Base-by-base conservation (phyloP, 2,888 invertebrate genomes). In the Chloroclystis v-ata region DNA sequence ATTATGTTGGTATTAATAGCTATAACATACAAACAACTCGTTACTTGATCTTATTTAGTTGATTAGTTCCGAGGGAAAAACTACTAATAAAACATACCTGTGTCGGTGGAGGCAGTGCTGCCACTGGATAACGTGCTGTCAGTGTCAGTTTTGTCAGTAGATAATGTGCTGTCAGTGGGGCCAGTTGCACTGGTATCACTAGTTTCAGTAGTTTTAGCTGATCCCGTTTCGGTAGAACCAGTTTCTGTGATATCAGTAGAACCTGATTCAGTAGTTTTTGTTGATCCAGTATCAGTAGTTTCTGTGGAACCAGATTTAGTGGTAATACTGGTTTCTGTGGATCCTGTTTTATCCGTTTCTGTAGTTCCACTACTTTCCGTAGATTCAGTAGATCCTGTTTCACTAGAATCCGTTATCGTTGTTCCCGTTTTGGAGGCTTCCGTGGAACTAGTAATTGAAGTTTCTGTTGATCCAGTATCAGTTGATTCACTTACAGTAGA, bases 331-430 rank as follows among this genome's bases (percentile, higher is more conserved):
- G 16, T 26, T 33, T 35, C 42, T n/a, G 60, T 56, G 2, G 44
- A 44, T 10, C 43, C 54, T 13, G 53, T 42, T 33, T 40, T 44
- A 35, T 53, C 54, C 12, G 53, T 43, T 37, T 40, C 44, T 32
- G 53, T 57, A 6, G 26, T 20, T 13, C 33, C 38, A 33, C 16
- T 33, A 8, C 52, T 47, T 13, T 57, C 60, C 1, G 60, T 52
- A 8, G 45, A 37, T 0, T 44, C 58, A 10, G 56, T 49, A 14
- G 45, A 41, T 3, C 58, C 49, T 8, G 49, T 55, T 9, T 51
- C 38, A 9, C 54, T 49, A 26, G 52, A 47, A 10, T 20, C 20
- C 5, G 20, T 20, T 2, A 5, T 2, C 20, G 20, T 46, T 16
- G 55, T 46, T 14, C 46, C 54, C n/a, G 53, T 37, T 10, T 47